These are phyloP conservation scores for Centrocercus urophasianus DNA, from an alignment of 2,113 vertebrate genomes.

Conservation along the genomic window DNA sequence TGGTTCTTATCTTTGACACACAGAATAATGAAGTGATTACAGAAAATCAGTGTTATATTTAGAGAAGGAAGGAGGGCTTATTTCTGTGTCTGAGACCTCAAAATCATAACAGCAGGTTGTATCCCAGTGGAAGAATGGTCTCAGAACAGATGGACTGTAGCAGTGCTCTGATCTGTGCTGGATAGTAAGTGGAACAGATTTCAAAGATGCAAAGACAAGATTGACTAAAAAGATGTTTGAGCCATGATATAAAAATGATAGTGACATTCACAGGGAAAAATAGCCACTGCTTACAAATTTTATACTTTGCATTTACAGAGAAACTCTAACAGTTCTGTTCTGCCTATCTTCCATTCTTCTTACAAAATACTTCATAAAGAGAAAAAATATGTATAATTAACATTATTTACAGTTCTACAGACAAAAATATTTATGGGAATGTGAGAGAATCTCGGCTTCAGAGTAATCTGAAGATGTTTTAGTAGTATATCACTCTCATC, in stretches of 20 bases:
- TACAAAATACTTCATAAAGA: background rate
- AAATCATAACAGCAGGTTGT: slow-evolving; percentile 29
- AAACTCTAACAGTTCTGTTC: background rate
- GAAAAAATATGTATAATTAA: background rate
- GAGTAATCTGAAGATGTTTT: background rate
- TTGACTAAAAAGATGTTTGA: background rate
- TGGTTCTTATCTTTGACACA: slow-evolving; percentile 56
- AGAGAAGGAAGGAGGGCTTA: slow-evolving; percentile 36
- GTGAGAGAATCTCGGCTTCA: background rate
- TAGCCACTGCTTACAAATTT: background rate
- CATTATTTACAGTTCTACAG: background rate
- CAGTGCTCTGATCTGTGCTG: slow-evolving; percentile 37
- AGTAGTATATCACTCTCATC: background rate
- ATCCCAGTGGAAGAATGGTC: slow-evolving; percentile 11
- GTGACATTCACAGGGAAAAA: background rate
- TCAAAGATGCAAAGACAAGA: background rate
- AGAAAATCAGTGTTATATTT: slow-evolving; percentile 28
- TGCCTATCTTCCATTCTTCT: background rate
- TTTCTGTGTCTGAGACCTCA: slow-evolving; percentile 12
- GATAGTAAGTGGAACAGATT: slow-evolving; percentile 19
- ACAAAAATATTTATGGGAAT: background rate
- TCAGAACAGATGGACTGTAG: slow-evolving; percentile 44
- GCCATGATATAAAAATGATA: background rate
- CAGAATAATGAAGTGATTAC: slow-evolving; percentile 45
- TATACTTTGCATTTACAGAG: background rate